Evolutionary conservation across 2,113 vertebrate species (phyloP), one percentile per base, ranked within the genome.

Genomic region (Dendrocopos noguchii): DNA sequence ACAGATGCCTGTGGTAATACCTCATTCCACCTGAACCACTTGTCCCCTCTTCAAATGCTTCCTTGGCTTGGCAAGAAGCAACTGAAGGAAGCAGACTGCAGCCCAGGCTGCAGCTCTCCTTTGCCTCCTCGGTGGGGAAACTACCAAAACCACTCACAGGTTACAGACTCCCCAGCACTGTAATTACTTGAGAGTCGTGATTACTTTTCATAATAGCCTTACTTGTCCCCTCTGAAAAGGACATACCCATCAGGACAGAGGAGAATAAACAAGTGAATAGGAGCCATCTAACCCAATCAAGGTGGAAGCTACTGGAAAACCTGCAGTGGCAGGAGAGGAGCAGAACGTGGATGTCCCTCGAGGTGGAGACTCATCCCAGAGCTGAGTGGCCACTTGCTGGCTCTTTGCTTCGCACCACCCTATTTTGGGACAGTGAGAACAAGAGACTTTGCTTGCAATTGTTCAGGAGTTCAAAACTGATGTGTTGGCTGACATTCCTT

Each of bases 201-300:
- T 86, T 61, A 61, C 33, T 90, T 91, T 80, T 81, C 44, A 80
- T 83, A 25, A 77, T 76, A 90, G 73, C 67, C 33, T 88, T 80
- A 31, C 56, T 65, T 95, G 88, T 90, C 44, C 65, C 47, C 22
- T 93, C 82, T 91, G 59, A n/a, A 44, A 96, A 97, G 95, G 95
- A 74, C 15, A 29, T 53, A 55, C 6, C 60, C 18, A 3, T 80
- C 75, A 64, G 63, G 42, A 56, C 70, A 94, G 59, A 94, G 93
- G 93, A 97, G 70, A 93, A 46, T 68, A 94, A 84, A 72, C 12
- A 5, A 57, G 80, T 93, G 88, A 87, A 73, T 56, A 85, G 28
- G 46, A 94, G 71, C 50, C 79, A 84, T 28, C 39, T 78, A 55
- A 88, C 31, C 31, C 75, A 74, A 5, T 50, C 8, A 44, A 88